phyloP scores from a whole-genome alignment of 2,113 vertebrate genomes.

The Pontoporia blainvillei region DNA sequence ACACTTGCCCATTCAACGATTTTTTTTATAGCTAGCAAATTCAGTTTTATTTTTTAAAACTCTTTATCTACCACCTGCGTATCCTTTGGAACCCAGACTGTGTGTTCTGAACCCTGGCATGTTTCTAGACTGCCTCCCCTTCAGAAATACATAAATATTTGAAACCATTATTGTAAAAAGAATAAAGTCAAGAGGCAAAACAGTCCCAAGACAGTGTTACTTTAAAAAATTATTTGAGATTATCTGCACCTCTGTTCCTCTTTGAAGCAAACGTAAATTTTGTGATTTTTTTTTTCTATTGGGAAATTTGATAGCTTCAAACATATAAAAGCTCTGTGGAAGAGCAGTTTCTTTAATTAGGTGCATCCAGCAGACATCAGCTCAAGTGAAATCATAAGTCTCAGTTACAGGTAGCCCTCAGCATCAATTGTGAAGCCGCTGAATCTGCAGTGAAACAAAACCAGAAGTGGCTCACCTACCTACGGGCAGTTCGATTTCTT shows the following conservation, averaged over 20 bases:
- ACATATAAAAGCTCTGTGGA: not conserved
- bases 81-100: not conserved
- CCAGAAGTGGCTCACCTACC: too few species aligned
- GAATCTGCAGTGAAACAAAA: not conserved
- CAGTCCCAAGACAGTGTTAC: not conserved
- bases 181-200: not conserved
- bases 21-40: not conserved
- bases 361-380: not conserved
- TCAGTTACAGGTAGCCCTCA: not conserved
- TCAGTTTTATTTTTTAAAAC: not conserved
- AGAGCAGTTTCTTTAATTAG: not conserved
- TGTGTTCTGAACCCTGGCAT: not conserved
- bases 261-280: not conserved
- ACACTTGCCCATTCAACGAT: not conserved
- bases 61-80: not conserved
- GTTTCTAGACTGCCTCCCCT: not conserved
- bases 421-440: not conserved
- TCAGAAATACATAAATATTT: not conserved
- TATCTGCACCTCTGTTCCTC: not conserved
- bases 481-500: not conserved
- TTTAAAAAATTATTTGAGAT: not conserved
- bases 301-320: not conserved
- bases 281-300: not conserved
- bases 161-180: not conserved
- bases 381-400: not conserved